phyloP scores from a whole-genome alignment of 1,140 invertebrate genomes.

The Drosophila arizonae region DNA sequence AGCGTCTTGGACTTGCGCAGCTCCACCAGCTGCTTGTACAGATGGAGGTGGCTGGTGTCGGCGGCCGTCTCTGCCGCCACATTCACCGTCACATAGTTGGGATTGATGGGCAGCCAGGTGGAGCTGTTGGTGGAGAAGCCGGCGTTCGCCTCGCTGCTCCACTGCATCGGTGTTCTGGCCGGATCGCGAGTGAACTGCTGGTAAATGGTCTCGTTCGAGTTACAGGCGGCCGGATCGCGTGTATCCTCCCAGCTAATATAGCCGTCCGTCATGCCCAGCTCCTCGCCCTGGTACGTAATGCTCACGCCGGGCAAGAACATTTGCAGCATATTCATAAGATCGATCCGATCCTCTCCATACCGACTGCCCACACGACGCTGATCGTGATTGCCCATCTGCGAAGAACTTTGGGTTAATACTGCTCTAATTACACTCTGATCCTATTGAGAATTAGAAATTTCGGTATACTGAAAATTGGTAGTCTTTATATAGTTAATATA shows the following conservation, averaged over 20 bases:
- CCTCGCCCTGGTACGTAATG: slow-evolving; percentile 88
- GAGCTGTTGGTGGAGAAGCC: slow-evolving; percentile 84
- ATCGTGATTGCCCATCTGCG: slow-evolving; percentile 88
- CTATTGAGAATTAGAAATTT: too few species aligned
- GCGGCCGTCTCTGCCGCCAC: slow-evolving; percentile 46
- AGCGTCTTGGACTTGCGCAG: slow-evolving; percentile 72
- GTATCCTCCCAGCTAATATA: slow-evolving; percentile 84
- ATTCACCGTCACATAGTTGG: slow-evolving; percentile 85
- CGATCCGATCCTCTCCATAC: slow-evolving; percentile 85
- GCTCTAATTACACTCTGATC: too few species aligned
- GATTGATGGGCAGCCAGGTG: slow-evolving; percentile 88
- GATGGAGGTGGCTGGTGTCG: slow-evolving; percentile 62
- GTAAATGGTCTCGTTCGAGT: slow-evolving; percentile 83
- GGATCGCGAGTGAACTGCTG: slow-evolving; percentile 86
- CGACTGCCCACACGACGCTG: slow-evolving; percentile 85
- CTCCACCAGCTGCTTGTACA: slow-evolving; percentile 70
- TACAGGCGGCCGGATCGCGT: slow-evolving; percentile 85
- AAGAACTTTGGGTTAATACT: neutral
- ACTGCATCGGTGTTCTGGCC: slow-evolving; percentile 90
- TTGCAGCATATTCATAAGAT: slow-evolving; percentile 88
- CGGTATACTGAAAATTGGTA: too few species aligned
- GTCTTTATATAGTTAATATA: too few species aligned
- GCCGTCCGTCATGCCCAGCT: slow-evolving; percentile 88
- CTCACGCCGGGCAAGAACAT: slow-evolving; percentile 89
- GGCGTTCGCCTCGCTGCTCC: slow-evolving; percentile 84